phyloP scores from a whole-genome alignment of 2,888 invertebrate genomes.

The Xestia ashworthii region DNA sequence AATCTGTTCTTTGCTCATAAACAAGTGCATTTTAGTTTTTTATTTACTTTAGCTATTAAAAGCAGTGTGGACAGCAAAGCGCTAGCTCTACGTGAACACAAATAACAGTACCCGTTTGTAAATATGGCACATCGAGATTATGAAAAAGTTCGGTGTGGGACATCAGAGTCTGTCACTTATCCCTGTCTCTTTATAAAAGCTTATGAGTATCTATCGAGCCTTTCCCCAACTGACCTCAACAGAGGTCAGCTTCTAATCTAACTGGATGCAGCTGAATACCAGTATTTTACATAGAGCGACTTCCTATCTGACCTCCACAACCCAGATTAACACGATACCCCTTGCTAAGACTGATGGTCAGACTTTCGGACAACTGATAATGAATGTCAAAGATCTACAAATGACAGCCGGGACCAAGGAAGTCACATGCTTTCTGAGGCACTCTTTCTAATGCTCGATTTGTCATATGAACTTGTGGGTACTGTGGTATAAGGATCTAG shows the following conservation, averaged over 20 bases:
- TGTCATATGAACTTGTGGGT: not conserved
- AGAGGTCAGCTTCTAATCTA: not conserved
- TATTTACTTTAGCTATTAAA: conserved; percentile 28
- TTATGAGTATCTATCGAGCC: not conserved
- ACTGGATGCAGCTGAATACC: not conserved
- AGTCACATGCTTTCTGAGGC: not conserved
- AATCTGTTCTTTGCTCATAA: conserved; percentile 6
- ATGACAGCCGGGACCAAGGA: not conserved
- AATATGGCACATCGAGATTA: not conserved
- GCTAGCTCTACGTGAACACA: conserved; percentile 44
- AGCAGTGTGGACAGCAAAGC: conserved; percentile 36
- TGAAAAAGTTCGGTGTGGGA: not conserved
- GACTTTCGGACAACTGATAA: not conserved
- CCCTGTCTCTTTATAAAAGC: not conserved
- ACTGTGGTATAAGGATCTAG: conserved; percentile 14
- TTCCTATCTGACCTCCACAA: not conserved
- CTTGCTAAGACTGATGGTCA: not conserved
- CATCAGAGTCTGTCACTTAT: not conserved
- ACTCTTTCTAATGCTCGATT: conserved; percentile 2
- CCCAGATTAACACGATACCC: not conserved
- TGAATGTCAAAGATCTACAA: not conserved
- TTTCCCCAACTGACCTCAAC: not conserved
- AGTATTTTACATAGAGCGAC: too few relatives aligned
- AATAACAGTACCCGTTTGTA: conserved; percentile 7
- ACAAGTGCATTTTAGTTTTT: conserved; percentile 25